Percentiles rank a stretch among this genome's conserved stretches.
phyloP scores from a whole-genome alignment of 1,140 invertebrate genomes.

The Euschistus heros region DNA sequence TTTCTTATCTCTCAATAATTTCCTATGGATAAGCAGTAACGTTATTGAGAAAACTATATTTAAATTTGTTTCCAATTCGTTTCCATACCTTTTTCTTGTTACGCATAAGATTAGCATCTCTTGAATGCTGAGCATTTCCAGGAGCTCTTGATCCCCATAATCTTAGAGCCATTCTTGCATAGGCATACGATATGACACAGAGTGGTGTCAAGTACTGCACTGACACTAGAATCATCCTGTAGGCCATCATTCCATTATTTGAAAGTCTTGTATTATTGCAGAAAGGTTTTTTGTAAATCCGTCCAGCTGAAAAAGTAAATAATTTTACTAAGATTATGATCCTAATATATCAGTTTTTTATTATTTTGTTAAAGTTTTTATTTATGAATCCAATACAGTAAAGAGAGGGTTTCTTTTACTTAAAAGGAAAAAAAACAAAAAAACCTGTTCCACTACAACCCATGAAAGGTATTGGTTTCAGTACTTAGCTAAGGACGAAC shows the following conservation, averaged over 20 bases:
- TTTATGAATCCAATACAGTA: too few relatives aligned
- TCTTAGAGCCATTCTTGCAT: conserved; percentile 61
- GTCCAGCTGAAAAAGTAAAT: conserved; percentile 30
- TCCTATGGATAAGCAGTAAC: too few relatives aligned
- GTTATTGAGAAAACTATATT: background rate
- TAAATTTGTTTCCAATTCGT: background rate
- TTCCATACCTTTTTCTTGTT: conserved; percentile 67
- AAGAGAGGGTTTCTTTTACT: too few relatives aligned
- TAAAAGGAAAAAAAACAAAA: too few relatives aligned
- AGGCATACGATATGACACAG: conserved; percentile 64
- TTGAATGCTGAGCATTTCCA: conserved; percentile 58
- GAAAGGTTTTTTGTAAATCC: conserved; percentile 39
- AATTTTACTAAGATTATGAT: too few relatives aligned
- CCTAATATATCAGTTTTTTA: too few relatives aligned
- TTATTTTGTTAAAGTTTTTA: too few relatives aligned
- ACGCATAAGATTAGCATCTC: conserved; percentile 61
- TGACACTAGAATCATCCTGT: conserved; percentile 43
- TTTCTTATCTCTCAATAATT: too few relatives aligned
- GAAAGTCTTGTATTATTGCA: conserved; percentile 46
- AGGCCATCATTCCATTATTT: conserved; percentile 42
- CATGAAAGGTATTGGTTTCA: too few relatives aligned
- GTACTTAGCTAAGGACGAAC: too few relatives aligned
- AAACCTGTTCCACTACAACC: too few relatives aligned
- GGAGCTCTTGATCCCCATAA: conserved; percentile 65
- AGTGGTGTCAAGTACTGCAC: conserved; percentile 66